phyloP scores from a whole-genome alignment of 23 tunicate genomes.

The Corella eumyota region DNA sequence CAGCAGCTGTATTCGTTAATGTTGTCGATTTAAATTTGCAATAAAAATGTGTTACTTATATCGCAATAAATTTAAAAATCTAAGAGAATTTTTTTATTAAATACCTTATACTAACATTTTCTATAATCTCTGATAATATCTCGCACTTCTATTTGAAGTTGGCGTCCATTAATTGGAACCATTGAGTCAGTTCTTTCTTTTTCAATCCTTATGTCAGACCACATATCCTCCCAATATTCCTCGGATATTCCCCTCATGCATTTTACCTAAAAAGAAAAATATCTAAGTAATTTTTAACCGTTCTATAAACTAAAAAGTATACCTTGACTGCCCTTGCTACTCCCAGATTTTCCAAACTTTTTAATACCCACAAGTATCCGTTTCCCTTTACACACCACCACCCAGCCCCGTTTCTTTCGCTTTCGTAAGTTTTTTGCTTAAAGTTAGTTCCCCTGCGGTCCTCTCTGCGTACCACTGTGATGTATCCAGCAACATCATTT shows the following conservation, averaged over 20 bases:
- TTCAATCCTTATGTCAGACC: background rate
- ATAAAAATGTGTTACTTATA: too few species aligned
- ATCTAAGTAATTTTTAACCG: too few species aligned
- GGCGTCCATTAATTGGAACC: background rate
- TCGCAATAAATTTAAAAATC: too few species aligned
- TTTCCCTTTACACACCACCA: slow-evolving; percentile 38
- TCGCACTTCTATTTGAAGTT: background rate
- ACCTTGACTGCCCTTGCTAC: slow-evolving; percentile 15
- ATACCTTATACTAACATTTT: too few species aligned
- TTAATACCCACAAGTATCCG: slow-evolving; percentile 21
- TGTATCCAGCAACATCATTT: slow-evolving; percentile 9
- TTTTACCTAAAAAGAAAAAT: background rate
- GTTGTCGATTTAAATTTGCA: too few species aligned
- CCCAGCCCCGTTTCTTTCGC: slow-evolving; percentile 15
- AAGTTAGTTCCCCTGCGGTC: slow-evolving; percentile 8
- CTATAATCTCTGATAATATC: background rate
- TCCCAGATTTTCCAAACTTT: slow-evolving; percentile 17
- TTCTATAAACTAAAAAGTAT: too few species aligned
- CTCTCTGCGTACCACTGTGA: slow-evolving; percentile 5
- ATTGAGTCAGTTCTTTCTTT: background rate
- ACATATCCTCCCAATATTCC: background rate
- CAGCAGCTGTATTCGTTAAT: too few species aligned
- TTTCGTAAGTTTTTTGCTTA: background rate
- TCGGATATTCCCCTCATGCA: background rate
- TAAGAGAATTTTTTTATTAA: too few species aligned